Conservation (phyloP, 2,113 vertebrate species). For the Nannospalax galili region DNA sequence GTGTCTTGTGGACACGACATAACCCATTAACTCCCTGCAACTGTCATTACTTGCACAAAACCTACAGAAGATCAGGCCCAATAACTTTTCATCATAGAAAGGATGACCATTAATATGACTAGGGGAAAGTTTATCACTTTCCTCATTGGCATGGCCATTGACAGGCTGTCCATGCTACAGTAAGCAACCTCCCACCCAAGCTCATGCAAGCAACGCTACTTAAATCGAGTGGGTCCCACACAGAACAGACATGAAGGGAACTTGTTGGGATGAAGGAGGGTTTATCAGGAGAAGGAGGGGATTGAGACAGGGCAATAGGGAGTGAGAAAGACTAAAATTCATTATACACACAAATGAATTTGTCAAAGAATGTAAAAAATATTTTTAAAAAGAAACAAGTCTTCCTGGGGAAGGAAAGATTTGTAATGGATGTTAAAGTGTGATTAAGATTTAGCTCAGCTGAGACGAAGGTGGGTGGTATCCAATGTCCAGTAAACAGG, state of each 20-base stretch:
- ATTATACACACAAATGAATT: no score
- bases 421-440: background rate
- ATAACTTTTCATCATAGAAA: background rate
- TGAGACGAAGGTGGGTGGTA: background rate
- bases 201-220: background rate
- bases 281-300: no score
- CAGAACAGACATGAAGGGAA: background rate
- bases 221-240: background rate
- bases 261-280: no score
- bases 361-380: no score
- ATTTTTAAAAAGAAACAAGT: background rate
- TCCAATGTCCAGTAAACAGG: background rate
- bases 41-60: background rate
- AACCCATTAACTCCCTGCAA: background rate
- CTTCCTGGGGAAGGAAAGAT: background rate
- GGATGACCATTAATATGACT: background rate
- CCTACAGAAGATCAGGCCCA: background rate
- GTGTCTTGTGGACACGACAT: background rate
- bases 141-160: background rate
- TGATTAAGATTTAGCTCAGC: background rate
- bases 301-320: no score
- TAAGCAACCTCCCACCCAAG: background rate
- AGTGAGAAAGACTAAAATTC: no score
- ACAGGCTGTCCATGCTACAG: background rate
- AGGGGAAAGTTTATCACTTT: background rate